phyloP scores from a whole-genome alignment of 2,888 invertebrate species.

The Phymatocera aterrima region DNA sequence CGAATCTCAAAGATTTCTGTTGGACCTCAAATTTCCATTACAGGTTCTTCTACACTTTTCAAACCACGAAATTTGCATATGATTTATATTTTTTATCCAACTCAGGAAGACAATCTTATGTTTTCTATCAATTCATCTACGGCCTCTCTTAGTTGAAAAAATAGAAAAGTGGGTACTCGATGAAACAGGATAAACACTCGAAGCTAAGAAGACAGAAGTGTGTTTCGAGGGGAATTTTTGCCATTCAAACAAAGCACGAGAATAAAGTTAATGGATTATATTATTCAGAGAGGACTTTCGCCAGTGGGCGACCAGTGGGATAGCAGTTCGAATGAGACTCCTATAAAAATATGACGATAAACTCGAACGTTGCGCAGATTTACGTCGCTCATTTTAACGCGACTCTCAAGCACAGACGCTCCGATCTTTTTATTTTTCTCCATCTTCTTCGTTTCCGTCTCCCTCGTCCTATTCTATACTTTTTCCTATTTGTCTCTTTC shows the following conservation, averaged over 20 bases:
- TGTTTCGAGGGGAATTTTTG: constrained; percentile 1
- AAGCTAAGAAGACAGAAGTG: background rate
- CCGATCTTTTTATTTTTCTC: background rate
- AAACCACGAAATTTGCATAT: no score
- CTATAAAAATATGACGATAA: background rate
- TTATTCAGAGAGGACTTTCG: background rate
- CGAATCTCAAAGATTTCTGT: no score
- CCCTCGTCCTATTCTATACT: background rate
- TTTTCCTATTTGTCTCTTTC: no score
- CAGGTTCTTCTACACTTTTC: no score
- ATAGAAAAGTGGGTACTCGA: no score
- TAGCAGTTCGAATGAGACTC: background rate
- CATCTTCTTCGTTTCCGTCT: background rate
- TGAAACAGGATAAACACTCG: background rate
- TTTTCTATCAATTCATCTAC: no score
- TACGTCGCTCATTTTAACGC: constrained; percentile 10
- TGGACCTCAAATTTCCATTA: no score
- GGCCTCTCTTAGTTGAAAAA: no score
- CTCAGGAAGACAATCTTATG: no score
- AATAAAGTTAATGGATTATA: background rate
- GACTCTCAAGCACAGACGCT: background rate
- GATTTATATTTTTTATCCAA: no score
- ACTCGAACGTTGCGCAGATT: background rate
- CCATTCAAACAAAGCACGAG: background rate
- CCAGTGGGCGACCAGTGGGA: no score